phyloP scores from a whole-genome alignment of 1,140 invertebrate genomes.

The Elymnias hypermnestra region DNA sequence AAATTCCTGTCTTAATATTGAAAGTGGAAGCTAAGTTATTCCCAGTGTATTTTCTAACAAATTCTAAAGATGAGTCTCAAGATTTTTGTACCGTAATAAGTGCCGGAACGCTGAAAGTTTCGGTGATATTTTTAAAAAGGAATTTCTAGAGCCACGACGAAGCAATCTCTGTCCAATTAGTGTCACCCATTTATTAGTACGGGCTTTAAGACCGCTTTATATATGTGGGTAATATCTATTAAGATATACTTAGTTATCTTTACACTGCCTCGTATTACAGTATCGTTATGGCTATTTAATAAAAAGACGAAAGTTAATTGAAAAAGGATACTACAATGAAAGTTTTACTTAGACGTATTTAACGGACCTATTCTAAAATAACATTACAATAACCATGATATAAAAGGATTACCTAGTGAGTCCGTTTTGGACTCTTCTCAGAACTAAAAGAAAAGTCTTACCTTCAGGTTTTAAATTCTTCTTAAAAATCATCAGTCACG shows the following conservation, averaged over 20 bases:
- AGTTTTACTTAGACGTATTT: too few species aligned
- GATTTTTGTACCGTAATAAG: constrained; percentile 33
- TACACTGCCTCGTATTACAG: background rate
- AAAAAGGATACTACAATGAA: too few species aligned
- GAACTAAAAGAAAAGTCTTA: too few species aligned
- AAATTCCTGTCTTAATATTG: background rate
- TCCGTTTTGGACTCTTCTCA: too few species aligned
- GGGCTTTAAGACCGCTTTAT: constrained; percentile 20
- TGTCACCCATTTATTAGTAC: constrained; percentile 53
- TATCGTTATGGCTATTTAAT: background rate
- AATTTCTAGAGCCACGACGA: constrained; percentile 27
- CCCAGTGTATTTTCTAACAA: constrained; percentile 9
- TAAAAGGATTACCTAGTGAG: too few species aligned
- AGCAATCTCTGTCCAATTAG: constrained; percentile 46
- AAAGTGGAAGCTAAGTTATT: background rate
- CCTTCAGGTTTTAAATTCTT: too few species aligned
- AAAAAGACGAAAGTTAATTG: too few species aligned
- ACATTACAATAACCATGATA: too few species aligned
- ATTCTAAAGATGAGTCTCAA: constrained; percentile 10
- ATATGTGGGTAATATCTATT: constrained; percentile 20
- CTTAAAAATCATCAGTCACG: too few species aligned
- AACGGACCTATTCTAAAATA: too few species aligned
- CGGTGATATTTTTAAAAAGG: constrained; percentile 35
- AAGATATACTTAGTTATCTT: constrained; percentile 11
- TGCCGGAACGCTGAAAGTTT: constrained; percentile 26